A percentile compares a stretch with the other conserved stretches of the same genome.
phyloP scores from a whole-genome alignment of 2,888 invertebrate genomes.

The Agrochola lychnidis region DNA sequence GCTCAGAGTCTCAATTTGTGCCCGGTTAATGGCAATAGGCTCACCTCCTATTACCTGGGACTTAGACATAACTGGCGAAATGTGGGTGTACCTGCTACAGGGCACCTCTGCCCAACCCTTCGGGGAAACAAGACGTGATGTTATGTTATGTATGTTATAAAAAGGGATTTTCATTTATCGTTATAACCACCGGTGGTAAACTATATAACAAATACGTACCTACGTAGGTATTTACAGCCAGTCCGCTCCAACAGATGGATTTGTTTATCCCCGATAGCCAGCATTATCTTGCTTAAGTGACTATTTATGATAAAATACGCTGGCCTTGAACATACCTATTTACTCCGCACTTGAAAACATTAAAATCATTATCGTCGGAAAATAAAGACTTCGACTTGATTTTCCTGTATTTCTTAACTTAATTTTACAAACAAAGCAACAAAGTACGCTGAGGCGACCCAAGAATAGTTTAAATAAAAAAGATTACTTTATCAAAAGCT shows the following conservation, averaged over 20 bases:
- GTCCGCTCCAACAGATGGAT: background rate
- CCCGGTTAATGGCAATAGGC: too few relatives aligned
- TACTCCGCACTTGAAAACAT: background rate
- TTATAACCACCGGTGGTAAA: too few relatives aligned
- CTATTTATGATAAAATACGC: background rate
- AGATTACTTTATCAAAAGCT: constrained; percentile 8
- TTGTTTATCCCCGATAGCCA: background rate
- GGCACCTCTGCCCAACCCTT: too few relatives aligned
- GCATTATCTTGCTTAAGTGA: background rate
- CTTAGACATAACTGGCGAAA: too few relatives aligned
- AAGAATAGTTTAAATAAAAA: background rate
- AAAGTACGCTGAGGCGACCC: background rate
- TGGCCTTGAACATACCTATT: background rate
- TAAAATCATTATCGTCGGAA: background rate
- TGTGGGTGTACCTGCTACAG: too few relatives aligned
- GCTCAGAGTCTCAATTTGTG: too few relatives aligned
- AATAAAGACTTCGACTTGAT: background rate
- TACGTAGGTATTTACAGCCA: background rate
- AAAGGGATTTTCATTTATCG: background rate
- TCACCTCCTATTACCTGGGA: too few relatives aligned
- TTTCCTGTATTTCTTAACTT: background rate
- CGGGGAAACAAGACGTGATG: too few relatives aligned
- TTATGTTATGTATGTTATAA: too few relatives aligned
- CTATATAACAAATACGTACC: background rate
- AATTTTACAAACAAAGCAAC: background rate